Conservation (phyloP, 1,140 invertebrate genomes). For the Hyposmocoma kahamanoa region DNA sequence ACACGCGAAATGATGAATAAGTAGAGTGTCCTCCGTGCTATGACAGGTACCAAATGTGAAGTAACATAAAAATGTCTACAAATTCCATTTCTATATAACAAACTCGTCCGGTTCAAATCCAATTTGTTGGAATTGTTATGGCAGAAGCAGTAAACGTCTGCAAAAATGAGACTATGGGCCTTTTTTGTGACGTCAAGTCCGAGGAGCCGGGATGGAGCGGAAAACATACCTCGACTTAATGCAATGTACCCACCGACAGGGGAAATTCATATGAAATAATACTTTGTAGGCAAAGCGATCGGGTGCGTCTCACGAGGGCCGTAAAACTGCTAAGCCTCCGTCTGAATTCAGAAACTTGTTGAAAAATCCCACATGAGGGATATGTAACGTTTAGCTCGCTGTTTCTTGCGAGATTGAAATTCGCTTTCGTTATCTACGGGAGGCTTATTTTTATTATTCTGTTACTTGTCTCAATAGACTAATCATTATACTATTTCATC, state of each 20-base stretch:
- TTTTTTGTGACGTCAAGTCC: constrained; percentile 28
- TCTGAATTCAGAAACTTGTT: constrained; percentile 62
- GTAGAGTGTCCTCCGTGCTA: too few species aligned
- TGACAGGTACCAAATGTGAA: neutral
- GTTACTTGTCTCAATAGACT: too few species aligned
- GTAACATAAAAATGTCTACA: neutral
- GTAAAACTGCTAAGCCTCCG: constrained; percentile 59
- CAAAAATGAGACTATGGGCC: constrained; percentile 32
- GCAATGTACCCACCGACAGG: constrained; percentile 31
- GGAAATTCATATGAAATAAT: constrained; percentile 60
- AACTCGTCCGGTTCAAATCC: constrained; percentile 24
- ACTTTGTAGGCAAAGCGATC: constrained; percentile 62
- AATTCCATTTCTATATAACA: neutral
- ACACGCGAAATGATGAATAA: too few species aligned
- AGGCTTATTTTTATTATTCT: too few species aligned
- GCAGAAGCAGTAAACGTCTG: constrained; percentile 24
- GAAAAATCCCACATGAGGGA: constrained; percentile 53
- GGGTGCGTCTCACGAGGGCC: constrained; percentile 35
- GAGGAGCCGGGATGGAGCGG: constrained; percentile 16
- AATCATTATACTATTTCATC: too few species aligned
- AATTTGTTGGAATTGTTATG: constrained; percentile 39
- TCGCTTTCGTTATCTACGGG: too few species aligned
- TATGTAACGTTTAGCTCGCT: constrained; percentile 9
- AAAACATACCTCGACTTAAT: constrained; percentile 29
- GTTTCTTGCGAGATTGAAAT: neutral